A percentile compares a stretch with the other conserved stretches of the same genome.
Evolutionary conservation across 2,888 invertebrate genomes (phyloP).

Genomic region (Sisyra nigra): DNA sequence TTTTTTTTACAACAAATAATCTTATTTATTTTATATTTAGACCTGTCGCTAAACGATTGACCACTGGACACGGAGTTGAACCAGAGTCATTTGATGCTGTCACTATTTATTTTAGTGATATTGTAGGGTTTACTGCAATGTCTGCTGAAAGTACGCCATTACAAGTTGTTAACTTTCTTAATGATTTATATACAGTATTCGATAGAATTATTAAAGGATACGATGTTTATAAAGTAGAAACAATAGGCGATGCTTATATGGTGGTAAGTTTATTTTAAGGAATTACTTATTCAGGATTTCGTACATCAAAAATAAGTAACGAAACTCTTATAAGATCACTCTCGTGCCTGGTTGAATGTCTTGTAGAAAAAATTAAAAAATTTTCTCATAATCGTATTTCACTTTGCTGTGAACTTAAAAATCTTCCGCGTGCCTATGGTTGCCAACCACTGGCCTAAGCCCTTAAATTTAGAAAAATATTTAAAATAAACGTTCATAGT

Average conservation of each 20-base stretch:
- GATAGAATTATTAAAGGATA: slow-evolving; percentile 93
- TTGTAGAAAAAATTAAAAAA: no score
- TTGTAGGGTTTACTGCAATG: slow-evolving; percentile 92
- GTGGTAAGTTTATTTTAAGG: slow-evolving; percentile 36
- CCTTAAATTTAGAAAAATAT: no score
- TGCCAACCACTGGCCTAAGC: no score
- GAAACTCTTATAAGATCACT: no score
- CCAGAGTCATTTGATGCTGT: slow-evolving; percentile 88
- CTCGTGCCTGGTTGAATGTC: no score
- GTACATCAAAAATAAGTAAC: no score
- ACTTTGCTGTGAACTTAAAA: no score
- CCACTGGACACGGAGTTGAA: slow-evolving; percentile 76
- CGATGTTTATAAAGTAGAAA: slow-evolving; percentile 96
- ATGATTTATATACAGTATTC: slow-evolving; percentile 94
- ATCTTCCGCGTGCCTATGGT: no score
- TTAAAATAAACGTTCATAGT: no score
- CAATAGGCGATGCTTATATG: slow-evolving; percentile 75
- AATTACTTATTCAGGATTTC: no score
- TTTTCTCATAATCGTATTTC: no score
- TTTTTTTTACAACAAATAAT: slow-evolving; percentile 3
- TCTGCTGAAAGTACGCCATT: slow-evolving; percentile 87
- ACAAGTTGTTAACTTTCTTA: slow-evolving; percentile 90
- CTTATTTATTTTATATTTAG: slow-evolving; percentile 30
- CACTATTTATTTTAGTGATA: slow-evolving; percentile 94
- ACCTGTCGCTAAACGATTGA: slow-evolving; percentile 75